Evolutionary conservation across 2,888 invertebrate species (phyloP).

Genomic region (Chrysomela aeneicollis): DNA sequence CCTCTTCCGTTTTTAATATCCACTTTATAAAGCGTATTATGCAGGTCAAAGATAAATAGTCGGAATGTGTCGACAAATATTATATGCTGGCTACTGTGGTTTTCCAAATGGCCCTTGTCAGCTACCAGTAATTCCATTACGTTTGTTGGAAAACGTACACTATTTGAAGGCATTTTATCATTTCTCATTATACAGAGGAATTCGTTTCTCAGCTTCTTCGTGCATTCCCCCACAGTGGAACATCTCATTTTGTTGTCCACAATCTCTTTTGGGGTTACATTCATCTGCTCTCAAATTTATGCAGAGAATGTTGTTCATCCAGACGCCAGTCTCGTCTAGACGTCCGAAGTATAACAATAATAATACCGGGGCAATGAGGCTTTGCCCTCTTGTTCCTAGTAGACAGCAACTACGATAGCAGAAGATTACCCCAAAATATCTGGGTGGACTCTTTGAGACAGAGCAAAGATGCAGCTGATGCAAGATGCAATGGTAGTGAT

Average conservation of each 20-base stretch:
- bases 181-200: conserved; percentile 19
- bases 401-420: too few species aligned
- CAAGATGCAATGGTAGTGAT: too few species aligned
- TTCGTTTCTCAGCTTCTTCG: conserved; percentile 1
- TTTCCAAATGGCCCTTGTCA: conserved; percentile 8
- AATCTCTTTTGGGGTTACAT: background rate
- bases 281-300: too few species aligned
- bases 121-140: conserved; percentile 34
- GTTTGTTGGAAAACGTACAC: conserved; percentile 25
- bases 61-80: conserved; percentile 30
- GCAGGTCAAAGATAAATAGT: conserved; percentile 32
- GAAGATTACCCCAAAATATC: too few species aligned
- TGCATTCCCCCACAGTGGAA: background rate
- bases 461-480: too few species aligned
- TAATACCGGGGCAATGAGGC: too few species aligned
- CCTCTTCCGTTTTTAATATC: conserved; percentile 11
- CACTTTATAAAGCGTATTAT: conserved; percentile 26
- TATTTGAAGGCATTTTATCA: conserved; percentile 14
- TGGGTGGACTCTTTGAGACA: too few species aligned
- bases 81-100: conserved; percentile 8
- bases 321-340: too few species aligned
- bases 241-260: background rate
- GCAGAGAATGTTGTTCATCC: too few species aligned
- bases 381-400: too few species aligned
- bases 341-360: too few species aligned